phyloP scores from a whole-genome alignment of 2,113 vertebrate species.

The Cheirogaleus medius region DNA sequence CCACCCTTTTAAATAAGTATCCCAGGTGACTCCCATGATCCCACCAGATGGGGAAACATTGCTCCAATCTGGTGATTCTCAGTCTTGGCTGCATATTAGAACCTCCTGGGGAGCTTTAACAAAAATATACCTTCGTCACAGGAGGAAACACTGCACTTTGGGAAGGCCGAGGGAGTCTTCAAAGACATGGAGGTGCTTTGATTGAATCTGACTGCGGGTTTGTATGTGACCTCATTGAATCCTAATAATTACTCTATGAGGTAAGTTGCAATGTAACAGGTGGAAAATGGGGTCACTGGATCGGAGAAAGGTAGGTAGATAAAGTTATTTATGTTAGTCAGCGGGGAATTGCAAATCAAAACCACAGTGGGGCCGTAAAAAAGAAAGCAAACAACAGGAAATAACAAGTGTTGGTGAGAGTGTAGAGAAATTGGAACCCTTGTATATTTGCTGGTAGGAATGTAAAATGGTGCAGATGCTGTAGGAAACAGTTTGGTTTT shows the following conservation, averaged over 20 bases:
- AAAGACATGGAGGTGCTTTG: not conserved
- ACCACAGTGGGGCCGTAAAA: not conserved
- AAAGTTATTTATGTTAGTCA: not conserved
- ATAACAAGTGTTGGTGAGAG: not conserved
- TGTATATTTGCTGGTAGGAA: not conserved
- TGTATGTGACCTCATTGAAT: not conserved
- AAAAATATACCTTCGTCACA: not conserved
- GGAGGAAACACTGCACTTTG: not conserved
- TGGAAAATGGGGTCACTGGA: not conserved
- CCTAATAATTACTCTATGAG: not conserved
- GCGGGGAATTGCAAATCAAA: conserved; percentile 21
- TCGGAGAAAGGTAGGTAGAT: not conserved
- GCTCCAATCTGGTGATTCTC: not conserved
- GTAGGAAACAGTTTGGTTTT: not conserved
- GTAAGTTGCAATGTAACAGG: not conserved
- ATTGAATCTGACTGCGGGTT: not conserved
- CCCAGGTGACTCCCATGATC: not conserved
- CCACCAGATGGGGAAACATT: not conserved
- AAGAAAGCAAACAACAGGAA: not conserved
- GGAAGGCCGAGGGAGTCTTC: not conserved
- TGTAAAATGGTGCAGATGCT: not conserved
- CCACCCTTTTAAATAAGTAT: not conserved
- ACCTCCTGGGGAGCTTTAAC: not conserved
- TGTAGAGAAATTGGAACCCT: not conserved
- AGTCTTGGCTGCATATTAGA: not conserved